Evolutionary conservation across 2,888 invertebrate species (phyloP).

Genomic region (Marronus borbonicus): DNA sequence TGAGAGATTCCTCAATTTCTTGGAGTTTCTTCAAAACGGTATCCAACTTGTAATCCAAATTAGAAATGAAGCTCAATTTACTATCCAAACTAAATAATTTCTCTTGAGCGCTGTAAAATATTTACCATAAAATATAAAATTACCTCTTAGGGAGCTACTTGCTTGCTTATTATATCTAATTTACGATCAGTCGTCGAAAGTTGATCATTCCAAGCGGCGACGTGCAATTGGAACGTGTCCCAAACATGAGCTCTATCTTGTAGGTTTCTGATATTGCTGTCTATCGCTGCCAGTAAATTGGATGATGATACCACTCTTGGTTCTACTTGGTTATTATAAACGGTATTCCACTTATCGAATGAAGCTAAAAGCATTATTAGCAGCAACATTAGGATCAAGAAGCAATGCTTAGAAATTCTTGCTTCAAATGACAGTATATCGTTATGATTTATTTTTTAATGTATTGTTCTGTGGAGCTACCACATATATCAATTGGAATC

Average conservation of each 20-base stretch:
- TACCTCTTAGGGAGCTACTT: slow-evolving; percentile 43
- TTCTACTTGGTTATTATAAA: slow-evolving; percentile 69
- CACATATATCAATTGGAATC: too few species aligned
- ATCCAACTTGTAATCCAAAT: slow-evolving; percentile 68
- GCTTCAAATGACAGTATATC: too few species aligned
- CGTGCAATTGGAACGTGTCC: slow-evolving; percentile 73
- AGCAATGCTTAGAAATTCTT: too few species aligned
- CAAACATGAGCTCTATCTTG: slow-evolving; percentile 72
- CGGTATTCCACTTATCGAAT: slow-evolving; percentile 68
- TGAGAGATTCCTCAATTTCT: slow-evolving; percentile 62
- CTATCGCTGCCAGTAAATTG: slow-evolving; percentile 67
- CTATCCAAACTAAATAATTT: slow-evolving; percentile 65
- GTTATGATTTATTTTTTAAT: too few species aligned
- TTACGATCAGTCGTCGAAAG: slow-evolving; percentile 72
- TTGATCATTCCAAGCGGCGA: slow-evolving; percentile 73
- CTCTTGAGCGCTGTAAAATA: slow-evolving; percentile 66
- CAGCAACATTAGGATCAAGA: too few species aligned
- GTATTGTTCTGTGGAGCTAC: too few species aligned
- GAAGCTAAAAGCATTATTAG: slow-evolving; percentile 61
- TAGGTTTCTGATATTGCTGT: slow-evolving; percentile 70
- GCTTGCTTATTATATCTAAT: slow-evolving; percentile 71
- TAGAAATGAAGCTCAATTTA: slow-evolving; percentile 65
- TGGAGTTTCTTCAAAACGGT: slow-evolving; percentile 62
- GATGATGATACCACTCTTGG: slow-evolving; percentile 68
- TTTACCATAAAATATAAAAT: background rate